Evolutionary conservation across 2,888 invertebrate genomes (phyloP).

Genomic region (Drosophila pseudotalamancana): DNA sequence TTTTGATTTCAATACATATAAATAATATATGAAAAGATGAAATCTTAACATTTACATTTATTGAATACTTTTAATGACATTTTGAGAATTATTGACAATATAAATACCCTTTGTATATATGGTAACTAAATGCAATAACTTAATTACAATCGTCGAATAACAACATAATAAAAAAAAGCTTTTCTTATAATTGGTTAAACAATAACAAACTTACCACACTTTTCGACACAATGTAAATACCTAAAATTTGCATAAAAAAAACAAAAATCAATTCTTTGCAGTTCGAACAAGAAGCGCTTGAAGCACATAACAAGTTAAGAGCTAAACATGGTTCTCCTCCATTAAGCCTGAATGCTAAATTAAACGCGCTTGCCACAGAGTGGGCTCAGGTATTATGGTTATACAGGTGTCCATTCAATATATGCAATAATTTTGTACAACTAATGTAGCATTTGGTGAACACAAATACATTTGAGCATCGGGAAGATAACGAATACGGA

Average conservation of each 20-base stretch:
- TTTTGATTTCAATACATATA: too few species aligned
- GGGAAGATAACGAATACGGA: constrained; percentile 91
- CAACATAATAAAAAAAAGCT: neutral
- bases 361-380: constrained; percentile 88
- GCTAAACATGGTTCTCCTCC: constrained; percentile 89
- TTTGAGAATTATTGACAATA: too few species aligned
- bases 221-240: neutral
- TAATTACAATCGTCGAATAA: too few species aligned
- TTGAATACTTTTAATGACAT: too few species aligned
- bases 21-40: too few species aligned
- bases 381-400: constrained; percentile 86
- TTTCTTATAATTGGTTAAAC: neutral
- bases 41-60: too few species aligned
- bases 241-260: neutral
- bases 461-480: constrained; percentile 88
- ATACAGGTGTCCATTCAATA: neutral
- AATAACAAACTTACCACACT: neutral
- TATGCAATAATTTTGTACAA: neutral
- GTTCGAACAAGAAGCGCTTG: constrained; percentile 90
- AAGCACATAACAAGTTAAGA: constrained; percentile 90
- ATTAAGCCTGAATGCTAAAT: constrained; percentile 87
- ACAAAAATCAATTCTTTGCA: constrained; percentile 11
- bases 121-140: too few species aligned
- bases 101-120: too few species aligned
- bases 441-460: constrained; percentile 84